These are phyloP conservation scores for Canis aureus DNA, from an alignment of 2,113 vertebrate species.

Conservation along the genomic window DNA sequence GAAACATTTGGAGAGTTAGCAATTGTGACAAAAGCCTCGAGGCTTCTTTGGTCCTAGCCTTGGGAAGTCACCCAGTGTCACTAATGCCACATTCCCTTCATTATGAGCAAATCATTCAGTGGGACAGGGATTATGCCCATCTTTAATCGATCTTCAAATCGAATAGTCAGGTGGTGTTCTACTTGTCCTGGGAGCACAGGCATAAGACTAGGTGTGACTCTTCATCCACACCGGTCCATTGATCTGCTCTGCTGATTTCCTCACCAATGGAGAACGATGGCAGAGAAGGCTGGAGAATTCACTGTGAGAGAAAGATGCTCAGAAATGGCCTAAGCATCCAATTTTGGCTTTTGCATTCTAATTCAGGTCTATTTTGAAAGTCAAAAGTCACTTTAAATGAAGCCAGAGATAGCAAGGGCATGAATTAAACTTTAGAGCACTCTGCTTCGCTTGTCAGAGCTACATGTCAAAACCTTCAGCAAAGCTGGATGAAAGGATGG, in stretches of 20 bases:
- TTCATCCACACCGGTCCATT: neutral
- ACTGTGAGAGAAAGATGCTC: slow-evolving; percentile 1
- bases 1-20: neutral
- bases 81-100: neutral
- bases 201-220: neutral
- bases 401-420: slow-evolving; percentile 54
- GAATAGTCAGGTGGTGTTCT: neutral
- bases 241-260: neutral
- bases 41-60: neutral
- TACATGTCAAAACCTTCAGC: slow-evolving; percentile 39
- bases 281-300: neutral
- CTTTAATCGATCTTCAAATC: neutral
- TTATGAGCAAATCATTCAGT: neutral
- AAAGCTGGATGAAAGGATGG: slow-evolving; percentile 8
- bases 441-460: slow-evolving; percentile 64
- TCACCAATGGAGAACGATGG: neutral
- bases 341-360: neutral
- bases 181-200: neutral
- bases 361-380: slow-evolving; percentile 50
- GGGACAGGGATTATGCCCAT: neutral
- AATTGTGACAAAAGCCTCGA: neutral
- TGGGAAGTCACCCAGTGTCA: neutral
- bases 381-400: slow-evolving; percentile 63
- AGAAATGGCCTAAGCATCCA: neutral
- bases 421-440: slow-evolving; percentile 48